Evolutionary conservation across 1,140 invertebrate genomes (phyloP).

Genomic region (Solenopsis fugax): DNA sequence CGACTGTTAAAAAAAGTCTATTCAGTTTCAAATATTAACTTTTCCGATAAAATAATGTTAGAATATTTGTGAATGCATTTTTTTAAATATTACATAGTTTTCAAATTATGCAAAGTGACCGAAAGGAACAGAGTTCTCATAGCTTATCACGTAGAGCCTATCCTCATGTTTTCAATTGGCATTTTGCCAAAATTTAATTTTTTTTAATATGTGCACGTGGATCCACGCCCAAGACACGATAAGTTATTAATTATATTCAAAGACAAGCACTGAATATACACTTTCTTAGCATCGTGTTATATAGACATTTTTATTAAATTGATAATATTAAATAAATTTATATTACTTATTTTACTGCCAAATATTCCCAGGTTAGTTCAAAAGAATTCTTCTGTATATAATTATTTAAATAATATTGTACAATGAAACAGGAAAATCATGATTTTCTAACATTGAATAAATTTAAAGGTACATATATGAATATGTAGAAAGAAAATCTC

Average conservation of each 20-base stretch:
- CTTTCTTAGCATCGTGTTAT: conserved; percentile 15
- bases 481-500: background rate
- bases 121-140: conserved; percentile 52
- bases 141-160: conserved; percentile 61
- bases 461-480: background rate
- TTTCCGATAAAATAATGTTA: background rate
- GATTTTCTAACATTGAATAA: conserved; percentile 3
- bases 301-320: conserved; percentile 13
- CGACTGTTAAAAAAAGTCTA: background rate
- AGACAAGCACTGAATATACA: conserved; percentile 16
- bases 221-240: background rate
- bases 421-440: background rate
- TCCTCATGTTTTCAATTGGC: conserved; percentile 24
- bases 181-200: conserved; percentile 53
- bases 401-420: conserved; percentile 1
- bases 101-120: conserved; percentile 37
- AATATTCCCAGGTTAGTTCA: conserved; percentile 21
- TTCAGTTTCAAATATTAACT: background rate
- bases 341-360: conserved; percentile 7
- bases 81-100: background rate
- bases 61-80: background rate
- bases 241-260: conserved; percentile 15
- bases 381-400: background rate
- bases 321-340: background rate
- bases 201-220: conserved; percentile 29